Conservation (phyloP, 1,140 invertebrate species). For the Reticulitermes speratus region DNA sequence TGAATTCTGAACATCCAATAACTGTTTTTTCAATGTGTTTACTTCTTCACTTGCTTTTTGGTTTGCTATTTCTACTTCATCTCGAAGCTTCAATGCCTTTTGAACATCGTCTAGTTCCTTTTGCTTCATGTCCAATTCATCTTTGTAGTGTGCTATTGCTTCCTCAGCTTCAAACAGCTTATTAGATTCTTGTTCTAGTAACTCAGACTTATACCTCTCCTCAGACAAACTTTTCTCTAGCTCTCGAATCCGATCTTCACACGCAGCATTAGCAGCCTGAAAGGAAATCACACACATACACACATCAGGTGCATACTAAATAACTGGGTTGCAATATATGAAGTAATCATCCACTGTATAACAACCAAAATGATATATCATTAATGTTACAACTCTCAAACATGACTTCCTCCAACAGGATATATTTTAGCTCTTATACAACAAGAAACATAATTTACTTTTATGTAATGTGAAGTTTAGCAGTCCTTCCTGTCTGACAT, state of each 20-base stretch:
- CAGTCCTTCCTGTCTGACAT: too few relatives aligned
- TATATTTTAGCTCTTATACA: too few relatives aligned
- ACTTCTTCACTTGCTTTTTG: constrained; percentile 31
- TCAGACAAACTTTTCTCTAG: constrained; percentile 53
- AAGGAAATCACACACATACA: neutral
- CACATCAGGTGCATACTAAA: neutral
- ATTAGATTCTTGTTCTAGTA: constrained; percentile 52
- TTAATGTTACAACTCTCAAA: too few relatives aligned
- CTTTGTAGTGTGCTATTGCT: constrained; percentile 44
- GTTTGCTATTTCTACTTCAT: constrained; percentile 31
- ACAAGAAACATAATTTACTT: too few relatives aligned
- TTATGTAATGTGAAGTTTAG: too few relatives aligned
- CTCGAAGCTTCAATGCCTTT: constrained; percentile 45
- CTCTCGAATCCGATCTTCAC: constrained; percentile 54
- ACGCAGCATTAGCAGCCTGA: constrained; percentile 50
- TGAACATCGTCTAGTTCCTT: constrained; percentile 46
- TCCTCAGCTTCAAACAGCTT: constrained; percentile 58
- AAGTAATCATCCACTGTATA: too few relatives aligned
- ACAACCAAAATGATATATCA: too few relatives aligned
- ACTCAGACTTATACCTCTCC: constrained; percentile 51
- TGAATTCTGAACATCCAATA: constrained; percentile 23
- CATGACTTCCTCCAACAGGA: too few relatives aligned
- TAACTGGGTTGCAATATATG: too few relatives aligned
- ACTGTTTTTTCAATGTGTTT: constrained; percentile 26
- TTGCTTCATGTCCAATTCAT: constrained; percentile 44